Conservation (phyloP, 2,888 invertebrate genomes). For the Cecidostiba fungosa region DNA sequence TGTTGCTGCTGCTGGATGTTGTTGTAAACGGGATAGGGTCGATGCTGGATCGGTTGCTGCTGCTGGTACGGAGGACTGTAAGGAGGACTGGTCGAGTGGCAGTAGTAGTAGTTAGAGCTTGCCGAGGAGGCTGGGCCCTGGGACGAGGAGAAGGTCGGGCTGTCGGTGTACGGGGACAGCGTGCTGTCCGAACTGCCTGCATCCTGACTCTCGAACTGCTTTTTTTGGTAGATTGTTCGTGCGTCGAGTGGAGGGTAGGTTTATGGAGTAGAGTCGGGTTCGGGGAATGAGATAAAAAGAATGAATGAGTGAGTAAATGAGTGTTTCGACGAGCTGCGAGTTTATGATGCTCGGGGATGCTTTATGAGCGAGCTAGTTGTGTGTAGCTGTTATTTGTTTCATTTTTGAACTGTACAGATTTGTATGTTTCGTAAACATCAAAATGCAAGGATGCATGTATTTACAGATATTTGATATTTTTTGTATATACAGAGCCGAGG, state of each 20-base stretch:
- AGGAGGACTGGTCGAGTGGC: conserved; percentile 74
- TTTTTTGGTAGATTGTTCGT: not conserved
- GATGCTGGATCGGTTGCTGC: conserved; percentile 54
- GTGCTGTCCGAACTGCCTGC: conserved; percentile 75
- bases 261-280: not conserved
- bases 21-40: conserved; percentile 59
- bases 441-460: conserved; percentile 56
- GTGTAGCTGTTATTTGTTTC: not conserved
- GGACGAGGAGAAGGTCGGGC: conserved; percentile 71
- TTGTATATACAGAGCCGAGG: not conserved
- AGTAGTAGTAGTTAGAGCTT: conserved; percentile 49
- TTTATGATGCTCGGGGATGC: not conserved
- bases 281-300: conserved; percentile 19
- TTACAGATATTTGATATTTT: conserved; percentile 35
- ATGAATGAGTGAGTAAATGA: conserved; percentile 12
- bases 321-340: conserved; percentile 23
- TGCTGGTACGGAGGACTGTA: conserved; percentile 68
- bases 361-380: conserved; percentile 18
- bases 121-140: conserved; percentile 72
- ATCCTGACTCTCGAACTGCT: conserved; percentile 70
- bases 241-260: not conserved
- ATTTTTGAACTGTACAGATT: conserved; percentile 41
- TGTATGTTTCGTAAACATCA: conserved; percentile 28
- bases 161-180: conserved; percentile 74
- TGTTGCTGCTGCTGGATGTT: conserved; percentile 55